Base-by-base conservation (phyloP, 1,140 invertebrate genomes). In the Drosophila sulfurigaster region DNA sequence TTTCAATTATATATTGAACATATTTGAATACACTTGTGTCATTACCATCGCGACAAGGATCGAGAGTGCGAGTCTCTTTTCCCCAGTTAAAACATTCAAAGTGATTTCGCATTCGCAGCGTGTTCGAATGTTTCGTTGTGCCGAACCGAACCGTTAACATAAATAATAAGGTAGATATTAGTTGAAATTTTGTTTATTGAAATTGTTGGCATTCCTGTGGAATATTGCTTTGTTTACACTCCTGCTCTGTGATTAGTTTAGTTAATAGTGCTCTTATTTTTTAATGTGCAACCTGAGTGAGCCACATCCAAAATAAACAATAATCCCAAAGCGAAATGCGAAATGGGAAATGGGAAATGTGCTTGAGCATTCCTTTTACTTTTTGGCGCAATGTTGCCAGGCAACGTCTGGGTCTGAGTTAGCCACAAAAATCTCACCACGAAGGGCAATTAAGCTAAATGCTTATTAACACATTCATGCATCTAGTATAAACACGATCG, bases 231-330 rank as follows among this genome's bases (percentile, higher is more conserved):
- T 86, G 82, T 86, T 86, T 86, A 86, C 54, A 87, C 75, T 75
- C 49, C 49, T 6, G 49, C 60, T 8, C 41, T 35, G 58, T 66
- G 70, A 78, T 85, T 81, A 86, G 75, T 78, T 81, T 67, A 78
- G 67, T 62, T 77, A 85, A 81, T 85, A 74, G 68, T 62, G 76
- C 68, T 73, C 52, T 54, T 78, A 57, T 45, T 52, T 80, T 82
- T 83, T 87, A 49, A 77, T 80, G 78, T 88, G 83, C 80, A 87
- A 88, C 82, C 83, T 83, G 80, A 88, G 76, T 68, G 68, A 88
- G 64, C 85, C 74, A 78, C 67, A 83, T 89, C 58, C 69, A 83
- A 88, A 88, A 81, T 87, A 87, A 87, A 87, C 83, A 87, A 82
- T 65, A 74, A 75, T 73, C 25, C 7, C 10, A 52, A 62, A 20